Conservation (phyloP, 2,113 vertebrate species). For the Phodopus roborovskii region DNA sequence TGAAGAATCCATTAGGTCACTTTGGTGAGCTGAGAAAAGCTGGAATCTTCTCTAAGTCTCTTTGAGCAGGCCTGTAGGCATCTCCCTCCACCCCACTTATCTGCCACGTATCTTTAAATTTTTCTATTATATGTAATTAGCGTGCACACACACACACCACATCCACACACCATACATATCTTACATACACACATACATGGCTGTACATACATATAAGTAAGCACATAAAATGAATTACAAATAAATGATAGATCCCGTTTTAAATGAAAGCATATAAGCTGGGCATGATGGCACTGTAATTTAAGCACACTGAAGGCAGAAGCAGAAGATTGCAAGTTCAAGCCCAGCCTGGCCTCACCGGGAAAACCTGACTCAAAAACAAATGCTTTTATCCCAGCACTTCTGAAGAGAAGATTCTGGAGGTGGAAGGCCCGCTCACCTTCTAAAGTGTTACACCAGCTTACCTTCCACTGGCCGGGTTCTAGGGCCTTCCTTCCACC, state of each 20-base stretch:
- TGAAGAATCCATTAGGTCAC: neutral
- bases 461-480: neutral
- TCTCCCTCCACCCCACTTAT: neutral
- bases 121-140: neutral
- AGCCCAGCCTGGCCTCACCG: neutral
- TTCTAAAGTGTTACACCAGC: neutral
- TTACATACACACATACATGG: neutral
- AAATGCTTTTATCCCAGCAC: neutral
- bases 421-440: neutral
- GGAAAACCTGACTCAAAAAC: neutral
- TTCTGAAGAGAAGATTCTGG: neutral
- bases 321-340: neutral
- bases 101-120: neutral
- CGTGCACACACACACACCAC: neutral
- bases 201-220: neutral
- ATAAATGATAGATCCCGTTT: neutral
- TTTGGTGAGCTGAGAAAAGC: neutral
- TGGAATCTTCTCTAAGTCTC: neutral
- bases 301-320: neutral
- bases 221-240: neutral
- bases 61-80: neutral
- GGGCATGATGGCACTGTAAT: neutral
- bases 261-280: neutral
- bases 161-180: neutral
- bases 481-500: neutral